Evolutionary conservation across 2,113 vertebrate species (phyloP).

Genomic region (Meles meles): DNA sequence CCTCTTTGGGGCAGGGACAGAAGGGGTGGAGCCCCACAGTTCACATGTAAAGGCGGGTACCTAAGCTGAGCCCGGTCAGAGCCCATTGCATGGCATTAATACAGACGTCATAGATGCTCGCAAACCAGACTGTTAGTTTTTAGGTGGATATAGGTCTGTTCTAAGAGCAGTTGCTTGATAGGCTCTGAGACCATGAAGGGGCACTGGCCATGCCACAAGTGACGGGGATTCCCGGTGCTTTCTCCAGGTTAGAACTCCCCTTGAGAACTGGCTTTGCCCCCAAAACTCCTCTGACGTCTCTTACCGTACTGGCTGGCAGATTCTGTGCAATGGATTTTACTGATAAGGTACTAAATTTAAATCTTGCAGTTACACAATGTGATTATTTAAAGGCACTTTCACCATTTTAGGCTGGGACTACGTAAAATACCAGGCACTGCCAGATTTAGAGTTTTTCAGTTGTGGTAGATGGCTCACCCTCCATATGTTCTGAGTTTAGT

Average conservation of each 20-base stretch:
- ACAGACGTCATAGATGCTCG: neutral
- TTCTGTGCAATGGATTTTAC: neutral
- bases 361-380: neutral
- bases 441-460: neutral
- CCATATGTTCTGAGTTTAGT: neutral
- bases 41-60: neutral
- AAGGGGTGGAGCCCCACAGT: neutral
- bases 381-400: neutral
- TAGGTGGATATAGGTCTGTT: neutral
- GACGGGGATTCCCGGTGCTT: neutral
- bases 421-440: too few species aligned
- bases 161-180: neutral
- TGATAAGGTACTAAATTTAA: neutral
- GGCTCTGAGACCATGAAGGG: neutral
- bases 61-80: neutral
- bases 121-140: neutral
- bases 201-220: too few species aligned
- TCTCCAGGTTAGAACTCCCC: neutral
- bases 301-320: neutral
- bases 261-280: neutral
- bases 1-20: neutral
- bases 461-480: neutral
- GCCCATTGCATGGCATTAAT: neutral
- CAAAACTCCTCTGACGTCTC: rapidly evolving
- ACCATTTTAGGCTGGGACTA: neutral